These are phyloP conservation scores for Triplophysa rosa DNA, from an alignment of 2,113 vertebrate genomes.

Conservation along the genomic window DNA sequence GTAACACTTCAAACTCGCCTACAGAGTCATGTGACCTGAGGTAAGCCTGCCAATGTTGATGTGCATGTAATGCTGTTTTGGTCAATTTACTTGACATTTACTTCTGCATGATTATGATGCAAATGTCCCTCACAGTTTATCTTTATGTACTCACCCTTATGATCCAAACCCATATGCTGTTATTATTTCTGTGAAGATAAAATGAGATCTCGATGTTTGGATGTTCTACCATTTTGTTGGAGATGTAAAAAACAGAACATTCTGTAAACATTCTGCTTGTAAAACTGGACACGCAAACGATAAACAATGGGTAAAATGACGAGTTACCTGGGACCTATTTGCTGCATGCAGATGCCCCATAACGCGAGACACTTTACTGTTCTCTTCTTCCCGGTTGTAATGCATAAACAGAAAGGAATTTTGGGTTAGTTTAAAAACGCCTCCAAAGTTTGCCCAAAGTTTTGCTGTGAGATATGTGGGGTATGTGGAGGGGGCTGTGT, in stretches of 20 bases:
- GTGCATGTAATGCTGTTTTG: background rate
- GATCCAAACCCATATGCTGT: too few species aligned
- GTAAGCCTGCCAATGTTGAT: conserved; percentile 53
- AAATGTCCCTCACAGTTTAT: too few species aligned
- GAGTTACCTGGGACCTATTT: background rate
- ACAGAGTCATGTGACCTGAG: conserved; percentile 69
- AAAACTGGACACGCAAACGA: background rate
- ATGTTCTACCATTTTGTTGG: background rate
- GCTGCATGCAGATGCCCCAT: background rate
- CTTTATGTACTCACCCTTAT: too few species aligned
- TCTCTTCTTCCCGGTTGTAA: background rate
- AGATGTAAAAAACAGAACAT: background rate
- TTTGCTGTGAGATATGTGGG: background rate
- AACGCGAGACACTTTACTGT: background rate
- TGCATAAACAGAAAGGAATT: background rate
- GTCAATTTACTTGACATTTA: background rate
- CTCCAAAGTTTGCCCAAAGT: background rate
- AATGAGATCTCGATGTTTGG: too few species aligned
- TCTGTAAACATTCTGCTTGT: background rate
- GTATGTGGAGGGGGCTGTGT: too few species aligned
- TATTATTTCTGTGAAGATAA: too few species aligned
- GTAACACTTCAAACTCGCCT: conserved; percentile 60
- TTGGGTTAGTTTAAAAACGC: background rate
- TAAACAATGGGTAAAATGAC: background rate
- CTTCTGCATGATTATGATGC: too few species aligned